Evolutionary conservation across 2,797 vertebrate genomes (phyloP), one percentile per base, ranked within the genome.

Genomic region (Capromys pilorides): DNA sequence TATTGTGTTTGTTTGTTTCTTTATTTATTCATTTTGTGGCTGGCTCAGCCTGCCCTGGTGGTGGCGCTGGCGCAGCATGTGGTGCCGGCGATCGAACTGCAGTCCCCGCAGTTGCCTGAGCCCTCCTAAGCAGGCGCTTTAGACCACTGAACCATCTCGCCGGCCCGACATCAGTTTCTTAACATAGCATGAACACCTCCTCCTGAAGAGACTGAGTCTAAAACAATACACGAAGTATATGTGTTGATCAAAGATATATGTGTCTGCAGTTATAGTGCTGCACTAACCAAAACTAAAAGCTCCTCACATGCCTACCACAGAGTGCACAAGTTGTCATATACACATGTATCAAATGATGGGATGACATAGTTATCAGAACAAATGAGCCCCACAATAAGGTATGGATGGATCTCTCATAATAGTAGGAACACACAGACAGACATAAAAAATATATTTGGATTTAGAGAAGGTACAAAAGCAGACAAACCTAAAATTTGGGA

Each of bases 401-500:
- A 49, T 41, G 21, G 41, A 61, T 79, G 64, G 54, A 45, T 84
- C 71, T 75, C 62, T 57, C 67, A 59, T 59, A 79, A 66, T 8
- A 22, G 9, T 66, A 24, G 51, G 24, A 73, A 94, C 80, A 92
- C 39, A 28, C 45, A 75, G 73, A 28, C 39, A 75, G 62, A 73
- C 24, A 81, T 41, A n/a, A 59, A 71, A 16, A 78, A 21, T 59
- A 61, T 51, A 14, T 59, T 86, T 45, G 45, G 41, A 86, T 49
- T 91, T 41, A 71, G 9, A 86, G 51, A 78, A 87, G 85, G n/a
- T n/a, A n/a, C n/a, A n/a, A 90, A 75, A 81, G 57, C 3, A 62
- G 39, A 62, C 82, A 91, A 93, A 57, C 9, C 24, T 69, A 92
- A 49, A 71, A 89, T 64, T 78, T 69, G 66, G 78, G 45, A 71